Base-by-base conservation (phyloP, 1,140 invertebrate species). In the Thrips palmi region DNA sequence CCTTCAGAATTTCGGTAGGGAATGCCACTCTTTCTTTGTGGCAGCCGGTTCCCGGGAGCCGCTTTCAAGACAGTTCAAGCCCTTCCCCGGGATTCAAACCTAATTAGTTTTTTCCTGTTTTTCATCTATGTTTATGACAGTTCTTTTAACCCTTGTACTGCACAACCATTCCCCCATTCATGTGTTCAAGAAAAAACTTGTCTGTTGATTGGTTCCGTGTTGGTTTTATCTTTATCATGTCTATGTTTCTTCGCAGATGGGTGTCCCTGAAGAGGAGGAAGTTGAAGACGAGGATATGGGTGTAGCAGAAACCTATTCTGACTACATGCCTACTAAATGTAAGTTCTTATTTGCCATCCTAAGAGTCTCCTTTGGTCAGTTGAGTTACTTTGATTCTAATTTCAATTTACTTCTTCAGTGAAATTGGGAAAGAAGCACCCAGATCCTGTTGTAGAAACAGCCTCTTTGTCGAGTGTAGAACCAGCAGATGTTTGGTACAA, bases 361-460 rank as follows among this genome's bases (percentile, higher is more conserved):
- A 12, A 14, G 1, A 7, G 15, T 12, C 39, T n/a, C 11, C 12
- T 40, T 21, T 17, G 12, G 1, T 24, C 7, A 18, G 19, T 18
- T 37, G n/a, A 2, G 28, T n/a, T 7, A 37, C 30, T 41, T 17
- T 14, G 18, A 11, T 24, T 17, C 25, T 5, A 20, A 14, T 42
- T 0, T 37, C 25, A 24, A 21, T 28, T 40, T 37, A 4, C 3
- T 36, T 40, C 6, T 52, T 17, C 49, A 87, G 82, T 98, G 45
- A 91, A 91, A 60, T 62, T 97, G 33, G 94, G 96, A 3, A 72
- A 74, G 40, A 86, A 87, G 51, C 96, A 99, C 72, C 96, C 96
- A 0, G 96, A 99, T 64, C 83, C 88, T n/a, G 92, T 99, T 8
- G 96, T 99, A 14, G 96, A 99, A 60, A 98, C 94, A 0, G 89